phyloP scores from a whole-genome alignment of 2,888 invertebrate species.

The Lycia hirtaria region DNA sequence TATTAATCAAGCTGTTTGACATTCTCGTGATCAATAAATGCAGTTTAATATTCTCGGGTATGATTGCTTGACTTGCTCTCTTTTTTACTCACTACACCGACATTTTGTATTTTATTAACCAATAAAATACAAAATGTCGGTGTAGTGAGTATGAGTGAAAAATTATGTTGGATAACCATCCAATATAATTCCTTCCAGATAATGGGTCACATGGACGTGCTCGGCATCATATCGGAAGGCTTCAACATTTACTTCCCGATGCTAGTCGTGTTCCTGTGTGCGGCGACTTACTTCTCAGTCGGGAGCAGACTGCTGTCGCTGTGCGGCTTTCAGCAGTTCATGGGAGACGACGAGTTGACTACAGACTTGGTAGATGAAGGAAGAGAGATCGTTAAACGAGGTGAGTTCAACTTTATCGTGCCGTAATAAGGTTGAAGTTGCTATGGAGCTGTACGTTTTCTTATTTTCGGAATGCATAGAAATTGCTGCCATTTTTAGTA shows the following conservation, averaged over 20 bases:
- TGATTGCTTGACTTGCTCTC: not conserved
- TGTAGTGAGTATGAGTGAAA: too few species aligned
- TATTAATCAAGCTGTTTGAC: too few species aligned
- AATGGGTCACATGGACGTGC: slow-evolving; percentile 99
- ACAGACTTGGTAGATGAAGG: slow-evolving; percentile 97
- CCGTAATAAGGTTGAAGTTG: too few species aligned
- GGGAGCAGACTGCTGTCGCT: slow-evolving; percentile 95
- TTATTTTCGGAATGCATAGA: too few species aligned
- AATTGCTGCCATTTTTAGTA: too few species aligned
- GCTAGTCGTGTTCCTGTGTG: slow-evolving; percentile 95
- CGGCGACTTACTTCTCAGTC: slow-evolving; percentile 97
- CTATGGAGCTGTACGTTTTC: too few species aligned
- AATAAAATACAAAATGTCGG: too few species aligned
- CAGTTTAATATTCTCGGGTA: too few species aligned
- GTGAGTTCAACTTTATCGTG: slow-evolving; percentile 66
- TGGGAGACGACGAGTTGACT: slow-evolving; percentile 97
- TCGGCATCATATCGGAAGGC: slow-evolving; percentile 97
- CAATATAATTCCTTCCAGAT: slow-evolving; percentile 82
- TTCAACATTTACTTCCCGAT: slow-evolving; percentile 99
- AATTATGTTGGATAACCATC: too few species aligned
- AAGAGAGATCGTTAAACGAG: slow-evolving; percentile 94
- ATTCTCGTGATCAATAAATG: too few species aligned
- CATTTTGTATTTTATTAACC: too few species aligned
- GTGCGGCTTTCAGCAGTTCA: slow-evolving; percentile 98
- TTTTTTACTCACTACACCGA: too few species aligned